Evolutionary conservation across 2,888 invertebrate genomes (phyloP).

Genomic region (Napeogenes inachia): DNA sequence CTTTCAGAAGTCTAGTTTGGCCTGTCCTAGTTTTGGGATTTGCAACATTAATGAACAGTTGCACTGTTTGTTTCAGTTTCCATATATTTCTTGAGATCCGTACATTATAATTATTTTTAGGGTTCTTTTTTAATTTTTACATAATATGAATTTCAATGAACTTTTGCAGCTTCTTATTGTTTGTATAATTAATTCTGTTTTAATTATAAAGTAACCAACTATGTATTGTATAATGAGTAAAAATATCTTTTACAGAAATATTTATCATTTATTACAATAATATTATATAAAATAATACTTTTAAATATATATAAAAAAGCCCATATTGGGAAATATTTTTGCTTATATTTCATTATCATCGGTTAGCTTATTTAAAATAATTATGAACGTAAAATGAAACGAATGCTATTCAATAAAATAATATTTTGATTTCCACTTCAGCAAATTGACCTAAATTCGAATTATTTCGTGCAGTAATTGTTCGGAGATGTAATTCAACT

Average conservation of each 20-base stretch:
- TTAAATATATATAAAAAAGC: no score
- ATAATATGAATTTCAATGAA: background rate
- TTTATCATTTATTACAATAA: no score
- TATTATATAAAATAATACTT: no score
- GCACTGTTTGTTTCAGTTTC: background rate
- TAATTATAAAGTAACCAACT: no score
- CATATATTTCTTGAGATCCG: background rate
- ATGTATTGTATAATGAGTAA: no score
- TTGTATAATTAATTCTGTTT: no score
- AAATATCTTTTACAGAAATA: no score
- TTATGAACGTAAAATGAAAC: no score
- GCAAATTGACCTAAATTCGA: background rate
- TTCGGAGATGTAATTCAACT: slow-evolving; percentile 1
- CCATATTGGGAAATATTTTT: no score
- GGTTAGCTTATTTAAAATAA: no score
- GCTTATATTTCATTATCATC: no score
- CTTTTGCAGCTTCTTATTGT: no score
- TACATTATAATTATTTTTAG: background rate
- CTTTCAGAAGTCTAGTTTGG: slow-evolving; percentile 6
- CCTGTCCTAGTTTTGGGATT: slow-evolving; percentile 2
- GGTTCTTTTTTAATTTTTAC: background rate
- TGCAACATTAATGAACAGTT: slow-evolving; percentile 5
- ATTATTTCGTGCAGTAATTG: background rate
- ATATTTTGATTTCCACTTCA: background rate
- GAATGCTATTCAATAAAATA: background rate